A percentile compares a stretch with the other conserved stretches of the same genome.
Conservation (phyloP, 2,797 vertebrate species). For the Hydrophis major region DNA sequence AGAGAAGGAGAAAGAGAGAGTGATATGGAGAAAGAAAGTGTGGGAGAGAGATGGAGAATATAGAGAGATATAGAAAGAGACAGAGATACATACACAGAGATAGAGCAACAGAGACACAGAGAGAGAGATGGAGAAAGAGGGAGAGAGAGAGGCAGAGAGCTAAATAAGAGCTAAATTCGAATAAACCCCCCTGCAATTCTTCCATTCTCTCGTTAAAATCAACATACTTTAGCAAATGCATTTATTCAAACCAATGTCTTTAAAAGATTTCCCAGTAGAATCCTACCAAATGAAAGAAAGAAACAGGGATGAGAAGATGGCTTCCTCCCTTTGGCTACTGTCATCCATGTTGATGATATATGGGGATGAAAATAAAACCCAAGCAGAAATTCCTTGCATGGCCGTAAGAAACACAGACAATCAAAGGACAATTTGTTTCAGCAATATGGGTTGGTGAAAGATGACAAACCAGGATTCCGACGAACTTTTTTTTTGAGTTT, state of each 20-base stretch:
- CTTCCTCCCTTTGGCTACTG: neutral
- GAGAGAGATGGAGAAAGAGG: too few relatives aligned
- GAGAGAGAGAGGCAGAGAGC: too few relatives aligned
- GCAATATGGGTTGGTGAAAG: neutral
- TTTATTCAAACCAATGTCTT: neutral
- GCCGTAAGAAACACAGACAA: neutral
- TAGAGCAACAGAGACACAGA: too few relatives aligned
- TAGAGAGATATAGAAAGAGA: too few relatives aligned
- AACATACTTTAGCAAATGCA: constrained; percentile 20
- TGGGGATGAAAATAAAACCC: neutral
- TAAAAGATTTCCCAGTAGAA: neutral
- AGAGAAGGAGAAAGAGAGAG: too few relatives aligned
- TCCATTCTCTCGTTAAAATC: constrained; percentile 30
- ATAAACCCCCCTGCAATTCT: constrained; percentile 40
- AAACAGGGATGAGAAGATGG: neutral
- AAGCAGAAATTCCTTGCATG: neutral
- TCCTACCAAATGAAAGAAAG: constrained; percentile 11
- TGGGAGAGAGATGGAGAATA: too few relatives aligned
- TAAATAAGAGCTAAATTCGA: constrained; percentile 33
- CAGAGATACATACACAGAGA: too few relatives aligned
- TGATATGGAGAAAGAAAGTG: too few relatives aligned
- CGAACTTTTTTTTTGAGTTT: neutral
- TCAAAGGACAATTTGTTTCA: neutral
- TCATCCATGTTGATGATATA: neutral
- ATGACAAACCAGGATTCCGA: too few relatives aligned